phyloP scores from a whole-genome alignment of 2,888 invertebrate genomes.

The Xestia c-nigrum region DNA sequence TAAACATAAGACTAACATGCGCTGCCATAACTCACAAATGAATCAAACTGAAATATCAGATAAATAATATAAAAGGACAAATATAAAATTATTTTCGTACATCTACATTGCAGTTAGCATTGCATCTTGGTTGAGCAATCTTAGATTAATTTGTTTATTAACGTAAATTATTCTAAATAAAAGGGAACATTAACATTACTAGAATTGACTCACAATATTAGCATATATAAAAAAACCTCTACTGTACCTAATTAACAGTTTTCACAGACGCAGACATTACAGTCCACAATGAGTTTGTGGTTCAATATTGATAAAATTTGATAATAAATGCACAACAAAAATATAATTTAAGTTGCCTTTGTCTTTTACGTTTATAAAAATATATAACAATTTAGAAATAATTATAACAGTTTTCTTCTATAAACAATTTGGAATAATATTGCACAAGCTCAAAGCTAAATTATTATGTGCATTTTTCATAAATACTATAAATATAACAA shows the following conservation, averaged over 20 bases:
- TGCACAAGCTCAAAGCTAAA: slow-evolving; percentile 90
- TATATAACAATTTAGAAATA: slow-evolving; percentile 90
- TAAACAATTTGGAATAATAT: slow-evolving; percentile 90
- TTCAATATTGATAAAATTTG: slow-evolving; percentile 83
- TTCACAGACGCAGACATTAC: slow-evolving; percentile 85
- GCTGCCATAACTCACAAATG: slow-evolving; percentile 90
- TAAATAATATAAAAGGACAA: slow-evolving; percentile 87
- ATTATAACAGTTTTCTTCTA: slow-evolving; percentile 85
- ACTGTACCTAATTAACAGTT: slow-evolving; percentile 73
- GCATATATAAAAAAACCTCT: slow-evolving; percentile 85
- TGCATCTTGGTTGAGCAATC: slow-evolving; percentile 90
- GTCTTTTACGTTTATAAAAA: slow-evolving; percentile 89
- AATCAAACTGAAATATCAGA: slow-evolving; percentile 87
- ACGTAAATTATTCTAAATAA: slow-evolving; percentile 88
- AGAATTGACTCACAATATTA: slow-evolving; percentile 90
- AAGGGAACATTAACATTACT: slow-evolving; percentile 88
- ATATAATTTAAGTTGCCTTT: slow-evolving; percentile 89
- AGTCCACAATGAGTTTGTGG: slow-evolving; percentile 87
- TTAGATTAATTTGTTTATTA: slow-evolving; percentile 87
- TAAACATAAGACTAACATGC: slow-evolving; percentile 90
- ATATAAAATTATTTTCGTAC: slow-evolving; percentile 85
- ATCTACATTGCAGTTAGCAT: slow-evolving; percentile 88
- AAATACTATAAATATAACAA: slow-evolving; percentile 87
- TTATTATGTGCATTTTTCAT: slow-evolving; percentile 84
- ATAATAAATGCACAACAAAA: slow-evolving; percentile 90